Percentiles rank a stretch among this genome's conserved stretches.
Conservation (phyloP, 2,888 invertebrate genomes). For the Andrena camellia region DNA sequence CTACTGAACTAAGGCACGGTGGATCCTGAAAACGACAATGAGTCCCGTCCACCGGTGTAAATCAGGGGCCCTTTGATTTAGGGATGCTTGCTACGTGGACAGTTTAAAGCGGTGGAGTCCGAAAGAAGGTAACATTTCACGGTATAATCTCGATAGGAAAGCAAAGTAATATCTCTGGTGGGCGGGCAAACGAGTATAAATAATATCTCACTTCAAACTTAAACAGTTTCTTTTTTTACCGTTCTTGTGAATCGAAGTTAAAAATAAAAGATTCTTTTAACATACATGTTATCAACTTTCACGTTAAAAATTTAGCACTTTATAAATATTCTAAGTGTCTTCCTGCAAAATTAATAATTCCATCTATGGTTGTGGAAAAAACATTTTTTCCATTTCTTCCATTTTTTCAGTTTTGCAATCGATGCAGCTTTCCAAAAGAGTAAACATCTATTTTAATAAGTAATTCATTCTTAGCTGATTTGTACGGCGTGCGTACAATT, state of each 20-base stretch:
- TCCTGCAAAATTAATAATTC: not conserved
- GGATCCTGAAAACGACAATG: constrained; percentile 57
- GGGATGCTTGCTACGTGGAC: not conserved
- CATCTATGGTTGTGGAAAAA: not conserved
- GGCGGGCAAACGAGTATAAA: too few species aligned
- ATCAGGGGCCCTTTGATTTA: constrained; percentile 43
- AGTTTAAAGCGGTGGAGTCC: not conserved
- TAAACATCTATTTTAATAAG: not conserved
- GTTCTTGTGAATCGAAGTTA: too few species aligned
- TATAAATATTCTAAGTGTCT: too few species aligned
- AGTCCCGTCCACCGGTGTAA: constrained; percentile 46
- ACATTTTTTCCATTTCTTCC: not conserved
- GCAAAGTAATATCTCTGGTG: not conserved
- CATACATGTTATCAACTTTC: too few species aligned
- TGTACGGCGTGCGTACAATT: too few species aligned
- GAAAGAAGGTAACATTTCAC: not conserved
- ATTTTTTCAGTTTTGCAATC: not conserved
- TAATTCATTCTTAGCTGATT: too few species aligned
- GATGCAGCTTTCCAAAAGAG: not conserved
- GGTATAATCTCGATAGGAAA: not conserved
- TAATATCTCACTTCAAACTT: too few species aligned
- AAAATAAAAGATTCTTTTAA: too few species aligned
- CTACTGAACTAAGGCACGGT: constrained; percentile 26
- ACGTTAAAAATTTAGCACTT: too few species aligned
- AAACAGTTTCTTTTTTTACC: too few species aligned